A percentile compares a stretch with the other conserved stretches of the same genome.
phyloP scores from a whole-genome alignment of 1,140 invertebrate genomes.

The Trachelipus rathkii region DNA sequence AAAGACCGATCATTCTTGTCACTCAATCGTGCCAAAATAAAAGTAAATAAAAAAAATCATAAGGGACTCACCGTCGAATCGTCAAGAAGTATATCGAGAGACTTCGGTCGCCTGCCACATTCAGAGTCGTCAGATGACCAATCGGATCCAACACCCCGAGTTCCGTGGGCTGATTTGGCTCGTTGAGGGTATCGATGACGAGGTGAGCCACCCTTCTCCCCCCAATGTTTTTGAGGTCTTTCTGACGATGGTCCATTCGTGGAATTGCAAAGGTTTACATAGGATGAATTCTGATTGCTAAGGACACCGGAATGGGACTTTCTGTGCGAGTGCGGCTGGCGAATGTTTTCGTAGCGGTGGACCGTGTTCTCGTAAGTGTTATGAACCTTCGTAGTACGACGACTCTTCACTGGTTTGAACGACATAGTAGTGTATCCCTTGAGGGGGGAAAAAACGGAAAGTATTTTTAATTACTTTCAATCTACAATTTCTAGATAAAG shows the following conservation, averaged over 20 bases:
- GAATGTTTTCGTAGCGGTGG: constrained; percentile 26
- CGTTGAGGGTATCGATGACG: not conserved
- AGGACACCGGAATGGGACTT: not conserved
- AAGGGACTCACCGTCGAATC: not conserved
- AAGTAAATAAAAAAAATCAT: not conserved
- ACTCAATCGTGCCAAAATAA: too few species aligned
- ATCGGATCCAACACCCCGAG: not conserved
- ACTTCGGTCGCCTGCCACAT: not conserved
- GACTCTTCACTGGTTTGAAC: constrained; percentile 31
- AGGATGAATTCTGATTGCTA: not conserved
- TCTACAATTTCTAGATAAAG: too few species aligned
- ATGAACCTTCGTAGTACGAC: constrained; percentile 22
- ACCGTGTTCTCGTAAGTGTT: constrained; percentile 8
- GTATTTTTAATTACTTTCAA: too few species aligned
- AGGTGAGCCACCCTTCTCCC: not conserved
- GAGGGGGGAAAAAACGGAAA: not conserved
- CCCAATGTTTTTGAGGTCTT: not conserved
- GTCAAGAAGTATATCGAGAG: not conserved
- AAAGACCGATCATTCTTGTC: too few species aligned
- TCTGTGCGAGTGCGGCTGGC: not conserved
- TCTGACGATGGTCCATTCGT: not conserved
- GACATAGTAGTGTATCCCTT: constrained; percentile 25
- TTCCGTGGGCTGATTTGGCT: not conserved
- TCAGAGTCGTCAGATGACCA: not conserved
- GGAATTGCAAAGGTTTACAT: not conserved